Conservation (phyloP, 2,888 invertebrate species). For the Chaitophorus viminalis region DNA sequence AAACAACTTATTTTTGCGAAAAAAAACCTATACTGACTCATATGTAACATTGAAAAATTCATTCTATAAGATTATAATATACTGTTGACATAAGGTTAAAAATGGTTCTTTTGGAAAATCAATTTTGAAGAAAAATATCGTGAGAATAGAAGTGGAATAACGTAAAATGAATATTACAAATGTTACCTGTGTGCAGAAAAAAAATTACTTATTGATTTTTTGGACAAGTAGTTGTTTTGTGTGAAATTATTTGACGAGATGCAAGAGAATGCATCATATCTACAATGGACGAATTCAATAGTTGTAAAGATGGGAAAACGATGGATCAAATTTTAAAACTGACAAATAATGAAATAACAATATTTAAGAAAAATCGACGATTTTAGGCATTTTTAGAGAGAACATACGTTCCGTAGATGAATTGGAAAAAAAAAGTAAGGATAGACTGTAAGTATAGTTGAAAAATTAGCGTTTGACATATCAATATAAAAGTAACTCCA, state of each 20-base stretch:
- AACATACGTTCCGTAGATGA: too few species aligned
- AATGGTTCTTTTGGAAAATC: too few species aligned
- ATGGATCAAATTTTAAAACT: conserved; percentile 1
- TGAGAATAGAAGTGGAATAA: neutral
- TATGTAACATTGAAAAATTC: too few species aligned
- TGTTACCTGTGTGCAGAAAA: neutral
- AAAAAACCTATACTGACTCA: too few species aligned
- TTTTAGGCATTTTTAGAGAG: neutral
- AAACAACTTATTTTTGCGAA: too few species aligned
- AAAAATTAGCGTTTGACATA: too few species aligned
- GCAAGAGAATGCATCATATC: neutral
- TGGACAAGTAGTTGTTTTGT: neutral
- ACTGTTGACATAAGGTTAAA: too few species aligned
- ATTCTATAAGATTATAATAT: too few species aligned
- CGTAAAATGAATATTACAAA: neutral
- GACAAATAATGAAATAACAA: neutral
- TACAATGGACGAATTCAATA: neutral
- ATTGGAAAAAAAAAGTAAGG: too few species aligned
- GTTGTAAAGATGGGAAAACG: neutral
- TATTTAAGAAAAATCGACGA: neutral
- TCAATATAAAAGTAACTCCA: too few species aligned
- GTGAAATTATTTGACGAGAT: neutral
- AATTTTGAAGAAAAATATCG: too few species aligned
- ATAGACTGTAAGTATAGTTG: too few species aligned
- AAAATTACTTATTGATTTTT: neutral